phyloP scores from a whole-genome alignment of 2,113 vertebrate species.

The Silurus asotus region DNA sequence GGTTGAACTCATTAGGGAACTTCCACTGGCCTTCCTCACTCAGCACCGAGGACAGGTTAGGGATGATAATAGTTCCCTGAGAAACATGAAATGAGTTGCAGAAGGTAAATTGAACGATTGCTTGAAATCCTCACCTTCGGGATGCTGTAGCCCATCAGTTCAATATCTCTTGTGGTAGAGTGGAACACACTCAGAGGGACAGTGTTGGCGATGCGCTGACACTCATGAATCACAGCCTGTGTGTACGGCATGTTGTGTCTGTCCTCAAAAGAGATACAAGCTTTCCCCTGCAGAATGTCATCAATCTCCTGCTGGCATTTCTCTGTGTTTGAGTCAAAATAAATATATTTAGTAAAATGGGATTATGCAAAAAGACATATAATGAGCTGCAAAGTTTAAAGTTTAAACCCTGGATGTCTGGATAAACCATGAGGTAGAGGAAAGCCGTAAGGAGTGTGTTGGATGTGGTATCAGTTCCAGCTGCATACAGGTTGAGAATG shows the following conservation, averaged over 20 bases:
- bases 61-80: constrained; percentile 72
- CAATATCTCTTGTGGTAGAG: constrained; percentile 56
- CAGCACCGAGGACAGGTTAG: constrained; percentile 75
- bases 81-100: neutral
- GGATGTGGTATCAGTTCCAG: constrained; percentile 60
- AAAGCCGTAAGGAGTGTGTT: constrained; percentile 57
- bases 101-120: neutral
- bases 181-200: constrained; percentile 58
- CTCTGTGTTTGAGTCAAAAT: neutral
- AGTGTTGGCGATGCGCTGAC: constrained; percentile 53
- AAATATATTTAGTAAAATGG: neutral
- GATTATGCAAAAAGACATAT: neutral
- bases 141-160: constrained; percentile 61
- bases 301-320: constrained; percentile 60
- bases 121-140: constrained; percentile 57
- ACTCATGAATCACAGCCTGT: constrained; percentile 60
- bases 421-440: constrained; percentile 57
- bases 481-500: constrained; percentile 44
- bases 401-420: constrained; percentile 56
- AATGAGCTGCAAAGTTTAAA: neutral
- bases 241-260: constrained; percentile 60
- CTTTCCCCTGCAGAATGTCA: constrained; percentile 50
- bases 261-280: constrained; percentile 52
- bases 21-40: constrained; percentile 76
- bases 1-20: constrained; percentile 74